These are phyloP conservation scores for Paraplagusia blochii DNA, from an alignment of 2,113 vertebrate genomes.

Conservation along the genomic window DNA sequence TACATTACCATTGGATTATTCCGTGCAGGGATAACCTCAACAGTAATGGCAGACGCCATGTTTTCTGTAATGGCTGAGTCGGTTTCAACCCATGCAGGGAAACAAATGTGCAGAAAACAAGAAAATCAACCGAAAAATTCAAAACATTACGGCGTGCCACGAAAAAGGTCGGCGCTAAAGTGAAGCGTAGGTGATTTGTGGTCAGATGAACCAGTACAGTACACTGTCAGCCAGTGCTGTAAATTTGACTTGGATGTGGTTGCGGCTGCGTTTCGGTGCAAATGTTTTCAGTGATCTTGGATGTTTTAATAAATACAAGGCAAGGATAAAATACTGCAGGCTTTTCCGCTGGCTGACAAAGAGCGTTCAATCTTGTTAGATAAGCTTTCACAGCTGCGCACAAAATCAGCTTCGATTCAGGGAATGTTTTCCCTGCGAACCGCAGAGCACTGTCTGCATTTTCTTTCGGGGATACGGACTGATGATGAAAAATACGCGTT, in stretches of 20 bases:
- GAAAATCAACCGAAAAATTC: conserved; percentile 9
- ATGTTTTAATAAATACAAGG: conserved; percentile 33
- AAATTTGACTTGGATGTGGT: conserved; percentile 24
- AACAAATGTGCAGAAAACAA: conserved; percentile 8
- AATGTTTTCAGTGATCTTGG: conserved; percentile 27
- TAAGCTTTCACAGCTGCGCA: conserved; percentile 41
- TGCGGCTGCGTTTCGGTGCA: conserved; percentile 8
- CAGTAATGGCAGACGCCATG: background rate
- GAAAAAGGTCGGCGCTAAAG: conserved; percentile 2
- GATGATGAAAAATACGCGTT: conserved; percentile 37
- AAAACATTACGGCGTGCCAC: conserved; percentile 4
- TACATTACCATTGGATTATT: background rate
- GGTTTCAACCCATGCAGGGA: conserved; percentile 3
- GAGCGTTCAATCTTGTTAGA: conserved; percentile 43
- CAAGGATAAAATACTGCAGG: conserved; percentile 26
- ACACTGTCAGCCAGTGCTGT: conserved; percentile 14
- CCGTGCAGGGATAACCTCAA: background rate
- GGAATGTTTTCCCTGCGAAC: conserved; percentile 41
- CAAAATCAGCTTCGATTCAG: conserved; percentile 48
- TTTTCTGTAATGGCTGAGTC: conserved; percentile 4
- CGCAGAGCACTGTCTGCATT: conserved; percentile 26
- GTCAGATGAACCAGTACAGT: background rate
- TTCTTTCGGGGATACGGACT: conserved; percentile 22
- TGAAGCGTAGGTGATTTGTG: conserved; percentile 24
- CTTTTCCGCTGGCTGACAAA: background rate